Conservation (phyloP, 2,797 vertebrate species). For the Enteromius treurensis region DNA sequence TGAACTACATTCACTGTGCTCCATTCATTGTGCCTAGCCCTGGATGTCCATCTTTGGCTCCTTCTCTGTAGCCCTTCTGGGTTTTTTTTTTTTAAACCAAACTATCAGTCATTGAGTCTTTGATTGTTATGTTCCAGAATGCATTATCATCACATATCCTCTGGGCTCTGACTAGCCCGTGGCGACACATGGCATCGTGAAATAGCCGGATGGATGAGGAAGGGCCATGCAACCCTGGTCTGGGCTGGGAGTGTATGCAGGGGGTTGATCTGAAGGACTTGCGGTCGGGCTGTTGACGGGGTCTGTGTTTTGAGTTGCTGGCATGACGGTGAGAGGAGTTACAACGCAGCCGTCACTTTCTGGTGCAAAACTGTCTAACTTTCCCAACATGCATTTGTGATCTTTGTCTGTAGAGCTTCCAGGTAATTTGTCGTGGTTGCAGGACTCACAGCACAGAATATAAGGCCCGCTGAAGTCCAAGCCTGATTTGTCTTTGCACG, state of each 20-base stretch:
- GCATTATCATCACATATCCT: constrained; percentile 45
- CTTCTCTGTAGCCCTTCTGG: not conserved
- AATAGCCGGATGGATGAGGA: constrained; percentile 69
- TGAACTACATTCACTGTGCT: not conserved
- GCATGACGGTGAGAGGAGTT: constrained; percentile 24
- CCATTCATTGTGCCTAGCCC: not conserved
- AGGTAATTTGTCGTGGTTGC: constrained; percentile 40
- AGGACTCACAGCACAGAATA: constrained; percentile 65
- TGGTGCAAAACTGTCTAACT: constrained; percentile 14
- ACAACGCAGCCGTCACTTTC: constrained; percentile 61
- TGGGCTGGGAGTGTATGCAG: constrained; percentile 47
- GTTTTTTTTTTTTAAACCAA: not conserved
- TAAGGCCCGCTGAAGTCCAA: constrained; percentile 77
- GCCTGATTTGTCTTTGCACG: constrained; percentile 54
- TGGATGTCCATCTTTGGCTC: not conserved
- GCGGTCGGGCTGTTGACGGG: not conserved
- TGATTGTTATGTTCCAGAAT: not conserved
- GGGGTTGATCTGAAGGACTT: constrained; percentile 33
- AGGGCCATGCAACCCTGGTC: constrained; percentile 51
- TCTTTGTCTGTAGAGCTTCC: constrained; percentile 6
- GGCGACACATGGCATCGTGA: constrained; percentile 62
- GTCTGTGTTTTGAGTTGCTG: not conserved
- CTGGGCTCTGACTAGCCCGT: not conserved
- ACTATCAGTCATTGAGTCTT: not conserved
- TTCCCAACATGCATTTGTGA: constrained; percentile 39